phyloP scores from a whole-genome alignment of 1,140 invertebrate genomes.

The Sarcophaga bullata region DNA sequence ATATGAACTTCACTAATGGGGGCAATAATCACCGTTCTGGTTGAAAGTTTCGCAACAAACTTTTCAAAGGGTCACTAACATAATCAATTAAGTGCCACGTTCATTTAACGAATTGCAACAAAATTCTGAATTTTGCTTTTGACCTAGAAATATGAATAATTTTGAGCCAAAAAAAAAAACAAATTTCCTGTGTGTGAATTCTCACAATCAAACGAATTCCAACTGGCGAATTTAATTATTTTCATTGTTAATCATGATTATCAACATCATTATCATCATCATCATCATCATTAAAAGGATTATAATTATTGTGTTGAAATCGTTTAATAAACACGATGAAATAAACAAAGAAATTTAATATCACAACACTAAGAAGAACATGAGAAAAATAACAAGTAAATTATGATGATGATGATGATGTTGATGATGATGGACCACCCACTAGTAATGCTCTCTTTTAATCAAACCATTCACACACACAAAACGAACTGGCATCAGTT shows the following conservation, averaged over 20 bases:
- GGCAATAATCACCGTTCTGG: too few relatives aligned
- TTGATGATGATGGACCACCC: background rate
- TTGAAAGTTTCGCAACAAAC: too few relatives aligned
- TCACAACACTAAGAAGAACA: background rate
- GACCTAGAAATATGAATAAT: background rate
- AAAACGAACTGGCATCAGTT: background rate
- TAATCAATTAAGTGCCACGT: background rate
- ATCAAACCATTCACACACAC: background rate
- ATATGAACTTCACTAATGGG: too few relatives aligned
- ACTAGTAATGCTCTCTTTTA: constrained; percentile 7
- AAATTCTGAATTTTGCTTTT: background rate
- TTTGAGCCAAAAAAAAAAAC: too few relatives aligned
- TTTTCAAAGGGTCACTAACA: too few relatives aligned
- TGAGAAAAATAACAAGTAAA: constrained; percentile 16
- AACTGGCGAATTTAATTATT: background rate
- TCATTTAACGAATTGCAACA: background rate
- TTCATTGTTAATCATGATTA: background rate
- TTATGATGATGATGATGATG: background rate
- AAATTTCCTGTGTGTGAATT: background rate
- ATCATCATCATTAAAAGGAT: background rate
- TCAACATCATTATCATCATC: background rate
- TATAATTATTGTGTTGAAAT: background rate
- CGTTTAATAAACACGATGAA: background rate
- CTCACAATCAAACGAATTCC: background rate
- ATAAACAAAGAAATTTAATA: background rate